Percentiles rank a stretch among this genome's conserved stretches.
phyloP scores from a whole-genome alignment of 2,888 invertebrate species.

The Cephus runcator region DNA sequence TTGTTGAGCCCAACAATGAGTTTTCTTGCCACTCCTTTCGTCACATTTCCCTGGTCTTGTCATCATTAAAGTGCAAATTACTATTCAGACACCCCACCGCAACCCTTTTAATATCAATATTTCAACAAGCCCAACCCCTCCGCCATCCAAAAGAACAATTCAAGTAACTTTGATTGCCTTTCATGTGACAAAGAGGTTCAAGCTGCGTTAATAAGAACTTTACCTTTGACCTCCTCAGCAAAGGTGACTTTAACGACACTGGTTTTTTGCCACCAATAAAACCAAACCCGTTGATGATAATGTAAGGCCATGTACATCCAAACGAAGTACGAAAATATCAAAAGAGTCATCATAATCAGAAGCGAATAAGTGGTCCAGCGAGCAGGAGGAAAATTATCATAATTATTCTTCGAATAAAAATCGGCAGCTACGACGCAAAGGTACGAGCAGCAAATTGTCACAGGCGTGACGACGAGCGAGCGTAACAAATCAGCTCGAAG shows the following conservation, averaged over 20 bases:
- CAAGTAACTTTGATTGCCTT: neutral
- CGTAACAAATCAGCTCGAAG: conserved; percentile 68
- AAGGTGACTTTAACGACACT: conserved; percentile 66
- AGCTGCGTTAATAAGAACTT: neutral
- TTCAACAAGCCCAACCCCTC: too few relatives aligned
- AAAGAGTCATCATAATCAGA: conserved; percentile 66
- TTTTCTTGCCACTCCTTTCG: too few relatives aligned
- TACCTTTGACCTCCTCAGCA: neutral
- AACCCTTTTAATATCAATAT: too few relatives aligned
- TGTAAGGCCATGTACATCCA: conserved; percentile 68
- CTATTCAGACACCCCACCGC: too few relatives aligned
- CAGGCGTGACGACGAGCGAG: conserved; percentile 70
- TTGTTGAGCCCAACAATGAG: too few relatives aligned
- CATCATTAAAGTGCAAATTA: too few relatives aligned
- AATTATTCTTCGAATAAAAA: conserved; percentile 66
- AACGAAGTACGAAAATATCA: conserved; percentile 68
- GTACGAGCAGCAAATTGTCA: conserved; percentile 68
- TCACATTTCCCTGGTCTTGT: too few relatives aligned
- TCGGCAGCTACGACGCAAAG: conserved; percentile 68
- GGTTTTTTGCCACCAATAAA: conserved; percentile 70
- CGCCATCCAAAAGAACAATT: neutral
- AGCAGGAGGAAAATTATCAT: conserved; percentile 65
- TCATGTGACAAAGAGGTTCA: neutral
- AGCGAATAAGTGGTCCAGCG: conserved; percentile 67
- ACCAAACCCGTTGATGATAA: conserved; percentile 68